Evolutionary conservation across 2,797 vertebrate genomes (phyloP), one percentile per base, ranked within the genome.

Genomic region (Pristis pectinata): DNA sequence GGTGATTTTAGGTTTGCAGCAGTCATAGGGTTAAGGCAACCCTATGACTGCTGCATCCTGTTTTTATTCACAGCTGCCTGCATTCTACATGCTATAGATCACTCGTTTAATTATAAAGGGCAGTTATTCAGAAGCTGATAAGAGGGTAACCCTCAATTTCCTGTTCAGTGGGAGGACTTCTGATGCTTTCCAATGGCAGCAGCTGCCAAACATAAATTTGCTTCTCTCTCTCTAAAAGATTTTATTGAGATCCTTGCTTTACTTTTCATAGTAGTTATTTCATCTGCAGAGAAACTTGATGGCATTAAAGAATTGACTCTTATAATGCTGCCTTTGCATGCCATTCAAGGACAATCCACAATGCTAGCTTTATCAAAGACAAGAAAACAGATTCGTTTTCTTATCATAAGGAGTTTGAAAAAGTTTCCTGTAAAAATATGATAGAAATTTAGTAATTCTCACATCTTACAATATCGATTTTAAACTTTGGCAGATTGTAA

Each of bases 141-240:
- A 91, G 87, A 91, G n/a, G 19, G 17, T 41, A 67, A 41, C 19
- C 87, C 61, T 91, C 61, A 91, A 91, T 91, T 91, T 91, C 87
- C 87, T 91, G 87, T 91, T 91, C 24, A 13, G 87, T 91, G 87
- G 87, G 87, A 91, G 87, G 61, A 91, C n/a, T 64, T 37, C 59
- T 41, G 59, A 91, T 64, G 61, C 22, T 67, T 91, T 41, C n/a
- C 59, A 67, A 24, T 91, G 59, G 87, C 61, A 41, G 61, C 87
- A 91, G 87, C 87, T 91, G 87, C 87, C 61, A 67, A 64, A 67
- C 87, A 91, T 91, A 91, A 91, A 91, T 67, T 91, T 67, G 87
- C 59, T 91, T 91, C n/a, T 67, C 59, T 37, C 34, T 2, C 30
- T 91, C 24, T 64, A 19, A 64, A 9, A 53, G 22, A 30, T 56